phyloP scores from a whole-genome alignment of 2,888 invertebrate species.

The Drosophila mercatorum region DNA sequence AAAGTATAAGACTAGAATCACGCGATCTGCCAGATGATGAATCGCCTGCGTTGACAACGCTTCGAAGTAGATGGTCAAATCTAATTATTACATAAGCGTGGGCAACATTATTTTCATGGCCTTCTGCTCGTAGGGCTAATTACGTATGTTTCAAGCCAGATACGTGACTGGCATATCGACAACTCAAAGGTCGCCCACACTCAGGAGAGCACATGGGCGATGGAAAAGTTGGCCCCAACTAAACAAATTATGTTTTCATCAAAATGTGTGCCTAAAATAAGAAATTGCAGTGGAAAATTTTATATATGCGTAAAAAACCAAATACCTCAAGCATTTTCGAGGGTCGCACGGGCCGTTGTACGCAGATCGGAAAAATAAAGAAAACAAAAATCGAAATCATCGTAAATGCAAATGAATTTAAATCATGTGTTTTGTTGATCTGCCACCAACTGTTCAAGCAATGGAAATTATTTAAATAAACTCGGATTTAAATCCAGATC shows the following conservation, averaged over 20 bases:
- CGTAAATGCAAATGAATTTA: slow-evolving; percentile 14
- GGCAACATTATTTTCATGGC: slow-evolving; percentile 9
- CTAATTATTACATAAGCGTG: slow-evolving; percentile 22
- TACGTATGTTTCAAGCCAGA: slow-evolving; percentile 14
- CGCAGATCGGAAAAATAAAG: not conserved
- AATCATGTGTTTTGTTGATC: not conserved
- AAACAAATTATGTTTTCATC: slow-evolving; percentile 47
- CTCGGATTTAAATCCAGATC: not conserved
- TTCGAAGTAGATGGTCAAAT: not conserved
- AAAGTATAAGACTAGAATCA: slow-evolving; percentile 1
- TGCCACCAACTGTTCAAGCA: not conserved
- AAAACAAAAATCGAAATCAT: slow-evolving; percentile 30
- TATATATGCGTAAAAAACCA: not conserved
- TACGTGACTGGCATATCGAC: slow-evolving; percentile 45
- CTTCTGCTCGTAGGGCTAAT: slow-evolving; percentile 32
- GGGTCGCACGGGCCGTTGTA: slow-evolving; percentile 23
- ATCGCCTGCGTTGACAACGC: not conserved
- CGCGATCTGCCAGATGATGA: not conserved
- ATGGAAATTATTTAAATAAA: not conserved
- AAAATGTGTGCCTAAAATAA: slow-evolving; percentile 59
- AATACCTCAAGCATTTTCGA: slow-evolving; percentile 6
- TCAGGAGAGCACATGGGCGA: slow-evolving; percentile 9
- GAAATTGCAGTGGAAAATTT: slow-evolving; percentile 58
- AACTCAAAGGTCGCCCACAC: slow-evolving; percentile 38
- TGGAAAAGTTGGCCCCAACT: slow-evolving; percentile 27